These are phyloP conservation scores for Candoia aspera DNA, from an alignment of 2,113 vertebrate species.

Conservation along the genomic window DNA sequence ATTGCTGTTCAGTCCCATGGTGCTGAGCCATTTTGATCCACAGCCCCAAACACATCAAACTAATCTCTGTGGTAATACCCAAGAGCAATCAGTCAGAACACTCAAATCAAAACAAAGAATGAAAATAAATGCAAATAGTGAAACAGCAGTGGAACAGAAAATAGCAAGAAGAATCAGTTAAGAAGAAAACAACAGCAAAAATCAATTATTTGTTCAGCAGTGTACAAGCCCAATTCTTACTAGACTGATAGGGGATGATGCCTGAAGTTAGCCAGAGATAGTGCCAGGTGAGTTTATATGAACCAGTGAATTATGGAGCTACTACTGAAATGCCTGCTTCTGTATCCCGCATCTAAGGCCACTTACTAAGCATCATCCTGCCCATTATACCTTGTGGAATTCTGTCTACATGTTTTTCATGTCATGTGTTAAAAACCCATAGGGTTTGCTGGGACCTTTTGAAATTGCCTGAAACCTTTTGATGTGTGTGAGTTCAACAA, in stretches of 20 bases:
- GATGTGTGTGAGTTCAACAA: not conserved
- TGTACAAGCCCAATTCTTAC: not conserved
- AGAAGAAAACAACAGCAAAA: not conserved
- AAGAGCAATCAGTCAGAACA: not conserved
- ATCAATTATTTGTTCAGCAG: not conserved
- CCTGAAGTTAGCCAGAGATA: not conserved
- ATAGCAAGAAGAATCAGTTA: not conserved
- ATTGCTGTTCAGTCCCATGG: not conserved
- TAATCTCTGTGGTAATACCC: not conserved
- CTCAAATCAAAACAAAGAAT: conserved; percentile 4
- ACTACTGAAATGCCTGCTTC: not conserved
- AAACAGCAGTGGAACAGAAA: not conserved
- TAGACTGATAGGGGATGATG: not conserved
- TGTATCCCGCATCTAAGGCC: not conserved
- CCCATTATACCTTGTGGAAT: not conserved
- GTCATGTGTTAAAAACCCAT: not conserved
- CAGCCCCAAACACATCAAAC: not conserved
- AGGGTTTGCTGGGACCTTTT: not conserved
- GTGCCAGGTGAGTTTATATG: not conserved
- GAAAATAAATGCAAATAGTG: not conserved
- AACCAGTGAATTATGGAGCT: not conserved
- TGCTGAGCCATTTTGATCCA: not conserved
- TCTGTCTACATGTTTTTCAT: not conserved
- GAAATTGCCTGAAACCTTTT: not conserved
- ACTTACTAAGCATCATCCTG: not conserved